phyloP scores from a whole-genome alignment of 2,888 invertebrate species.

The Limnephilus auricula region DNA sequence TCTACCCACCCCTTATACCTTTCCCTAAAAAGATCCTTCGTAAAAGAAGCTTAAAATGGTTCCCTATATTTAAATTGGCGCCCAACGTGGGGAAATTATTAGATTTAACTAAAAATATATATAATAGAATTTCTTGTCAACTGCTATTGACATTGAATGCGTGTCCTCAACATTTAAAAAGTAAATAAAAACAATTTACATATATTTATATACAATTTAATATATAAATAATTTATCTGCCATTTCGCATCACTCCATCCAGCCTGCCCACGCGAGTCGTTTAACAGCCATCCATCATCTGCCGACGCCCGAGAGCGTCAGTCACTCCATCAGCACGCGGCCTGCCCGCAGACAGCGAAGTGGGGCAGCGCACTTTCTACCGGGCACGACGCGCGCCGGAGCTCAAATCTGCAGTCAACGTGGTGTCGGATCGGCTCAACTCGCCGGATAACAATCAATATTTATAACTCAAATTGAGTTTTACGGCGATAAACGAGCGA shows the following conservation, averaged over 20 bases:
- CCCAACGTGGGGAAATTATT: too few relatives aligned
- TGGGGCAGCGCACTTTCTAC: neutral
- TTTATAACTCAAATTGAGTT: neutral
- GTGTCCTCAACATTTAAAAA: neutral
- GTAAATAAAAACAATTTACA: neutral
- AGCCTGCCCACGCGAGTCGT: neutral
- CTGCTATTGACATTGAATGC: neutral
- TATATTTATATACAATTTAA: neutral
- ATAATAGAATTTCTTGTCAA: neutral
- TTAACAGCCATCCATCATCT: neutral
- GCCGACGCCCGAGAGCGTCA: neutral
- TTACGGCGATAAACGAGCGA: neutral
- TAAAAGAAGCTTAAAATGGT: too few relatives aligned
- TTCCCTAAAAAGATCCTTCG: too few relatives aligned
- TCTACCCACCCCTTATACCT: too few relatives aligned
- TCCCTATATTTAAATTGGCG: too few relatives aligned
- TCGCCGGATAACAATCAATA: neutral
- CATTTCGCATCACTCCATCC: neutral
- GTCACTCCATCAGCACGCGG: neutral
- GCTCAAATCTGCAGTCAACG: neutral
- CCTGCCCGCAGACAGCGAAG: neutral
- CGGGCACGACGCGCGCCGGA: neutral
- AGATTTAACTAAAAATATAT: too few relatives aligned
- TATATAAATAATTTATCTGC: neutral
- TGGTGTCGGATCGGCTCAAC: neutral